Percentiles rank a stretch among this genome's conserved stretches.
Conservation (phyloP, 2,797 vertebrate genomes). For the Podarcis siculus region DNA sequence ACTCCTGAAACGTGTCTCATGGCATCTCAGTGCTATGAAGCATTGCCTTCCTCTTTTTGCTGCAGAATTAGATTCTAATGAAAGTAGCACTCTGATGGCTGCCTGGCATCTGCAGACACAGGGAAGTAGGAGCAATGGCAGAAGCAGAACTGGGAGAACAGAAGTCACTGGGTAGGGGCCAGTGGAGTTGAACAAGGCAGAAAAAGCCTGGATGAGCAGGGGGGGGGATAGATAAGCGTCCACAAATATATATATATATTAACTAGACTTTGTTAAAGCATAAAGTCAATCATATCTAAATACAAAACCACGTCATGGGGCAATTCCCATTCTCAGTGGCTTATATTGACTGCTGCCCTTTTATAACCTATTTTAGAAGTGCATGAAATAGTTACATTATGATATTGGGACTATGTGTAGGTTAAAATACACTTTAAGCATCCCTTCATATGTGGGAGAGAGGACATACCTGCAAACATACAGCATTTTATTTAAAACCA, state of each 20-base stretch:
- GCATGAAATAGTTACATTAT: not conserved
- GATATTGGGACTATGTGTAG: no score
- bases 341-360: not conserved
- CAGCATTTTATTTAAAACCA: no score
- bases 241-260: not conserved
- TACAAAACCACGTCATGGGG: not conserved
- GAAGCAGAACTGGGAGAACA: not conserved
- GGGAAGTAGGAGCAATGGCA: not conserved
- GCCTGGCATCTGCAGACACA: no score
- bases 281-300: not conserved
- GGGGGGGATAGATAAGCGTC: not conserved
- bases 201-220: not conserved
- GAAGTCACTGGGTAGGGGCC: not conserved
- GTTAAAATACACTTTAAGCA: no score
- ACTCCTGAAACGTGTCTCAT: not conserved
- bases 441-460: no score
- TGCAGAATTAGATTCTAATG: not conserved
- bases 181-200: no score
- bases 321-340: not conserved
- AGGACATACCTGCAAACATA: no score
- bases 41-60: not conserved
- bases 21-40: not conserved
- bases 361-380: not conserved
- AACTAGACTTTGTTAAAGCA: not conserved
- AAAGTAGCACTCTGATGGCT: not conserved